A percentile compares a stretch with the other conserved stretches of the same genome.
phyloP scores from a whole-genome alignment of 1,140 invertebrate species.

The Lasioglossum albipes region DNA sequence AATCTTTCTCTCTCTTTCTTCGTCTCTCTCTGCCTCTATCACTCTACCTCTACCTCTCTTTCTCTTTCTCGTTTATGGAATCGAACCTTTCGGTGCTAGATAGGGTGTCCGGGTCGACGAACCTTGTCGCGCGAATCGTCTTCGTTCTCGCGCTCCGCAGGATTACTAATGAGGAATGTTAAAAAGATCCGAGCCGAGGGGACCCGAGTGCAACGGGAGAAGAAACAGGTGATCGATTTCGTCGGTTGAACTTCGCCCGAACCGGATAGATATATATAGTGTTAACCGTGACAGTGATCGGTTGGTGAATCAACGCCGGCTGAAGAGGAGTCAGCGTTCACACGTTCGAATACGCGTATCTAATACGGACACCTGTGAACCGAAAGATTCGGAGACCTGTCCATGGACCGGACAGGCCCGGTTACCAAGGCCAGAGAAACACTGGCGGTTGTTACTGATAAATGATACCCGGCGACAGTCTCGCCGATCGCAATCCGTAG shows the following conservation, averaged over 20 bases:
- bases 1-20: too few relatives aligned
- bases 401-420: too few relatives aligned
- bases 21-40: too few relatives aligned
- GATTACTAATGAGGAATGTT: not conserved
- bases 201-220: not conserved
- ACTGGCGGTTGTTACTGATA: conserved; percentile 24
- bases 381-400: not conserved
- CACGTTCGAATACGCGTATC: conserved; percentile 4
- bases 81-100: not conserved
- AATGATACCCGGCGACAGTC: conserved; percentile 12
- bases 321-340: not conserved
- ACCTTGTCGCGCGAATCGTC: too few relatives aligned
- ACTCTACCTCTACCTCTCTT: not conserved
- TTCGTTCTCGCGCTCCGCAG: too few relatives aligned
- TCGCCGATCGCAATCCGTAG: conserved; percentile 15
- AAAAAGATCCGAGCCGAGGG: not conserved
- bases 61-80: not conserved
- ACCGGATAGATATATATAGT: too few relatives aligned
- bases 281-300: conserved; percentile 11
- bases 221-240: too few relatives aligned
- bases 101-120: not conserved
- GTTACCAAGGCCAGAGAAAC: not conserved
- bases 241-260: too few relatives aligned
- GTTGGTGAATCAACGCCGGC: too few relatives aligned
- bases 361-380: conserved; percentile 50